phyloP scores from a whole-genome alignment of 1,140 invertebrate genomes.

The Tribolium castaneum region DNA sequence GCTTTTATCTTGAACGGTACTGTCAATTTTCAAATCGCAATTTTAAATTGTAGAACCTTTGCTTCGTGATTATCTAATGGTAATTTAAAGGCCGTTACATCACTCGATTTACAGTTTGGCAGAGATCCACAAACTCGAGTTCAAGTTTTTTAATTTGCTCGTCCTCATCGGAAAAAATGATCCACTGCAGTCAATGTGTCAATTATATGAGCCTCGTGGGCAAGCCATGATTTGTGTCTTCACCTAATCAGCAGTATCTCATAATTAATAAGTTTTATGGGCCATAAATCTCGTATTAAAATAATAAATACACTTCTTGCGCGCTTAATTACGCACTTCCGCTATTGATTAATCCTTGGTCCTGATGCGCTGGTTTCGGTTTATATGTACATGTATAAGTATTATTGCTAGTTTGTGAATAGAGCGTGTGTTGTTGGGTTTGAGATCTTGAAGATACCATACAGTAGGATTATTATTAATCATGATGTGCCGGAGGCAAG shows the following conservation, averaged over 20 bases:
- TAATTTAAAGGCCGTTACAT: not conserved
- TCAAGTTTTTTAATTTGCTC: not conserved
- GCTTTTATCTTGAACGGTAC: no score
- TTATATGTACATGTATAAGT: no score
- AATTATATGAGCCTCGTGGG: slow-evolving; percentile 29
- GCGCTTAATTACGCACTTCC: slow-evolving; percentile 26
- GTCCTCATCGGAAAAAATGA: slow-evolving; percentile 11
- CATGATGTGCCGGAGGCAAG: slow-evolving; percentile 45
- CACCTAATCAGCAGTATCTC: slow-evolving; percentile 28
- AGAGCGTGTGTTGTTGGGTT: slow-evolving; percentile 24
- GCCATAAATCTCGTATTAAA: slow-evolving; percentile 27
- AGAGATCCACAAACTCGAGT: not conserved
- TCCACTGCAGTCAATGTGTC: slow-evolving; percentile 24
- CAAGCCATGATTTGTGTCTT: slow-evolving; percentile 28
- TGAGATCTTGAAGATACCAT: slow-evolving; percentile 47
- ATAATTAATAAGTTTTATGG: slow-evolving; percentile 33
- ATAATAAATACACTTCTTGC: slow-evolving; percentile 28
- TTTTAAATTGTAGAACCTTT: no score
- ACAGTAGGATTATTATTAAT: slow-evolving; percentile 58
- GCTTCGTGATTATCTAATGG: no score
- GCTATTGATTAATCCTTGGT: slow-evolving; percentile 27
- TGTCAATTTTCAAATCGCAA: no score
- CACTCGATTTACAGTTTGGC: not conserved
- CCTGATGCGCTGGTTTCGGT: slow-evolving; percentile 17
- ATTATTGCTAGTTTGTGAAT: slow-evolving; percentile 3